Evolutionary conservation across 2,113 vertebrate species (phyloP).

Genomic region (Poeciliopsis retropinna): DNA sequence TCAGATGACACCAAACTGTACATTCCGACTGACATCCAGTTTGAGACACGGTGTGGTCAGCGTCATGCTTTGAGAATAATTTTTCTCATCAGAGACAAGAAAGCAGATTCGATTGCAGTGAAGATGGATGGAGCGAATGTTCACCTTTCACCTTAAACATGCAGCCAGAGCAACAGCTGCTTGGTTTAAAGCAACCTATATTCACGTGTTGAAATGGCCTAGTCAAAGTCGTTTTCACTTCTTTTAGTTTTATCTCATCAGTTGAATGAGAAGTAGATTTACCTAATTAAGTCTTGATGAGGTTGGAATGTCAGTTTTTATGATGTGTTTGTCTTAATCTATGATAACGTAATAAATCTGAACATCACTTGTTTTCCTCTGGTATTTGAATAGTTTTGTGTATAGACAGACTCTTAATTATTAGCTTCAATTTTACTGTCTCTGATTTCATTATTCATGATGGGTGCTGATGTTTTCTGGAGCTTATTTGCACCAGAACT

Average conservation of each 20-base stretch:
- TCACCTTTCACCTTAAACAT: neutral
- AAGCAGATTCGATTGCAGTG: neutral
- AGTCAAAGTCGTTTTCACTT: neutral
- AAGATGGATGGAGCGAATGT: neutral
- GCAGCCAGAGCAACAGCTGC: no score
- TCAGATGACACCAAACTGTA: no score
- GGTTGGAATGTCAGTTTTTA: no score
- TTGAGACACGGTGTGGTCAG: neutral
- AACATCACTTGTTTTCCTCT: neutral
- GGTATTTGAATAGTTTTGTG: neutral
- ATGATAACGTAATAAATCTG: neutral
- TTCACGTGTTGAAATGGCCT: neutral
- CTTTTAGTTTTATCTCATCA: neutral
- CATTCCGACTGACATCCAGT: neutral
- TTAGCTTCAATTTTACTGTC: constrained; percentile 5
- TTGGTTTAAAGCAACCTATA: no score
- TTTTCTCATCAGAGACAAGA: neutral
- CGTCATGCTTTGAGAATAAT: neutral
- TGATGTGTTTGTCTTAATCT: no score
- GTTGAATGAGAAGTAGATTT: neutral
- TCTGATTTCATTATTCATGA: constrained; percentile 6
- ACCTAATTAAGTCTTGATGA: neutral
- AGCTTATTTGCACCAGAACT: constrained; percentile 10
- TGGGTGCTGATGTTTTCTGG: constrained; percentile 31
- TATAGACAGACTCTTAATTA: neutral